Evolutionary conservation across 2,113 vertebrate species (phyloP), one percentile per base, ranked within the genome.

Genomic region (Alces alces): DNA sequence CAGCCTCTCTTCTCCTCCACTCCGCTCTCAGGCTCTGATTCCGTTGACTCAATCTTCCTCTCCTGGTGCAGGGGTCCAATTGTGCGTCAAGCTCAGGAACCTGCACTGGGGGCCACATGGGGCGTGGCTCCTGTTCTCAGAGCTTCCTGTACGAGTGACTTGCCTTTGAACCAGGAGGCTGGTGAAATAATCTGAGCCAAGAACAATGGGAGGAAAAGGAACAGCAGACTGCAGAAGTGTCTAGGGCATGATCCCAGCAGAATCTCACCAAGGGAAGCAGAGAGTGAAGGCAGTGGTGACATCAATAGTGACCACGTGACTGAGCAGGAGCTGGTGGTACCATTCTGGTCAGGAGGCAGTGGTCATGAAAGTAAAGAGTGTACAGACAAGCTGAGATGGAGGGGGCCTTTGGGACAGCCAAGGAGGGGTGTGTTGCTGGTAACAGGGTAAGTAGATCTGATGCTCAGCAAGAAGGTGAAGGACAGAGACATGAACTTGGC

Each of bases 101-200:
- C 54, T 57, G 11, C 5, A 1, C 36, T 25, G 8, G 39, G 25
- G 9, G 47, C 12, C 21, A 47, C 47, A 28, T 9, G 2, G 2
- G 7, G 1, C 2, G 0, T 19, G 10, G 54, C 30, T 86, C 39
- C 36, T 1, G 11, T 23, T 55, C 64, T 11, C 30, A 47, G 30
- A 28, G 54, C 39, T 12, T 27, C 39, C 79, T 45, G 10, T 30
- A 7, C 0, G 45, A 47, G 9, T 7, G 17, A 30, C 4, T 33
- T 61, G 55, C 33, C 89, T 82, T 52, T 36, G 78, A 82, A 64
- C 33, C 11, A 61, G 70, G 19, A 64, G 50, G 28, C 25, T 54
- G 27, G 17, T 0, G 47, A 82, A 10, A 66, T 43, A 21, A 50
- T 50, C 73, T 60, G 23, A 33, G 73, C 66, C 14, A 14, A 83